Evolutionary conservation across 1,140 invertebrate species (phyloP), one percentile per base, ranked within the genome.

Genomic region (Ceratosolen fusciceps): DNA sequence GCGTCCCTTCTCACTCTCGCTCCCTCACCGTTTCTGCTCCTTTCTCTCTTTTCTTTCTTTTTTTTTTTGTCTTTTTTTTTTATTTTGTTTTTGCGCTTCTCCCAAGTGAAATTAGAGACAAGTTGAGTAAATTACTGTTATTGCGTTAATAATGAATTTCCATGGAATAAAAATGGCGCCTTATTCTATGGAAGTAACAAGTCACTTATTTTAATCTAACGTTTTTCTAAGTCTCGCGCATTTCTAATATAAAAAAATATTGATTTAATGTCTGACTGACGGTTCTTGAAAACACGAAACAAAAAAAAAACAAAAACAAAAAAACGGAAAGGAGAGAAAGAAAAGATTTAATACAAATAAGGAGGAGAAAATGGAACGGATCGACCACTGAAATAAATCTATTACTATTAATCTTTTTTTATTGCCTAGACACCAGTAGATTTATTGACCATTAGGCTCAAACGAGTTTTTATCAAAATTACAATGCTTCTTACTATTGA

Each of bases 101-200:
- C 37, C 8, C 29, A 29, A 71, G 24, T 31, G n/a, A 58, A 74
- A 74, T 74, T 26, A 74, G 37, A 43, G 31, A 73, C 54, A 73
- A 2, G 52, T 73, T 73, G 2, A 58, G 60, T n/a, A 75, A 75
- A 65, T 75, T 34, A 75, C 74, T 65, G 26, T 52, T 75, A 65
- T 75, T 10, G 58, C 9, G 10, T 4, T 52, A 43, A 56, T 73
- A 58, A 58, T 73, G 71, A 39, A 73, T 52, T 71, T 73, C 52
- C 19, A 24, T 73, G 54, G 71, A 73, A 58, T 56, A 56, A 37
- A 26, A 47, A 73, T 37, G 29, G 12, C 58, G 0, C 58, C 24
- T 5, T 31, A 56, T 65, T 71, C 26, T 52, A 54, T 54, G 31
- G 43, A 71, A 71, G 34, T 2, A 68, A 19, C 39, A 68, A 68